These are phyloP conservation scores for Centropristis striata DNA, from an alignment of 2,113 vertebrate species.

Conservation along the genomic window DNA sequence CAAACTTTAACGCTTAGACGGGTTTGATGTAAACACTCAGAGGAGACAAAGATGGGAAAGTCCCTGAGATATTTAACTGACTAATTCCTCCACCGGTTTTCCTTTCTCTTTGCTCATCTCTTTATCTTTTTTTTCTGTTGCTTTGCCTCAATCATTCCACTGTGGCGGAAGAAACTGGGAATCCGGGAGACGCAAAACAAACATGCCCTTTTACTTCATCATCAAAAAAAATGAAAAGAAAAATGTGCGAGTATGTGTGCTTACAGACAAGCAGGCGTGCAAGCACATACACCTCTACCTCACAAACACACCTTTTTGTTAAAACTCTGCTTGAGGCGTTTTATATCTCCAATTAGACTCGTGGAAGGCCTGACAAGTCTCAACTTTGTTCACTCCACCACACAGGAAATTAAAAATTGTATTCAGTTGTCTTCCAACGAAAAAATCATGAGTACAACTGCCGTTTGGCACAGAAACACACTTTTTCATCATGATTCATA, in stretches of 20 bases:
- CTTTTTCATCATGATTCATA: constrained; percentile 19
- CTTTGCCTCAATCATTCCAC: constrained; percentile 55
- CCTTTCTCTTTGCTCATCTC: constrained; percentile 53
- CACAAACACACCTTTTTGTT: constrained; percentile 47
- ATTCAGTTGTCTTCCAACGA: constrained; percentile 48
- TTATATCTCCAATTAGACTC: constrained; percentile 65
- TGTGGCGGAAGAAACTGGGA: constrained; percentile 67
- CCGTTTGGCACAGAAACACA: constrained; percentile 37
- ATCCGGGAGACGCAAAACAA: constrained; percentile 64
- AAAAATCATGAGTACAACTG: constrained; percentile 22
- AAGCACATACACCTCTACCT: constrained; percentile 12
- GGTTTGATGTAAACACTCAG: constrained; percentile 71
- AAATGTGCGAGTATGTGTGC: constrained; percentile 1
- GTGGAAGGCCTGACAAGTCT: constrained; percentile 60
- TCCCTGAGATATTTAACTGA: constrained; percentile 81
- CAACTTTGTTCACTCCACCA: constrained; percentile 55
- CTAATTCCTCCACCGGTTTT: constrained; percentile 61
- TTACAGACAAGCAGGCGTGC: background rate
- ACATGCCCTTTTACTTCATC: constrained; percentile 60
- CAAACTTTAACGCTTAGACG: constrained; percentile 57
- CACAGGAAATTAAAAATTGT: constrained; percentile 72
- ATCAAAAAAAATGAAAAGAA: constrained; percentile 44
- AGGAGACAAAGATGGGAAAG: constrained; percentile 61
- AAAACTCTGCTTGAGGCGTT: constrained; percentile 57
- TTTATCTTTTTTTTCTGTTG: constrained; percentile 17